Base-by-base conservation (phyloP, 2,888 invertebrate genomes). In the Chrysodeixis includens region DNA sequence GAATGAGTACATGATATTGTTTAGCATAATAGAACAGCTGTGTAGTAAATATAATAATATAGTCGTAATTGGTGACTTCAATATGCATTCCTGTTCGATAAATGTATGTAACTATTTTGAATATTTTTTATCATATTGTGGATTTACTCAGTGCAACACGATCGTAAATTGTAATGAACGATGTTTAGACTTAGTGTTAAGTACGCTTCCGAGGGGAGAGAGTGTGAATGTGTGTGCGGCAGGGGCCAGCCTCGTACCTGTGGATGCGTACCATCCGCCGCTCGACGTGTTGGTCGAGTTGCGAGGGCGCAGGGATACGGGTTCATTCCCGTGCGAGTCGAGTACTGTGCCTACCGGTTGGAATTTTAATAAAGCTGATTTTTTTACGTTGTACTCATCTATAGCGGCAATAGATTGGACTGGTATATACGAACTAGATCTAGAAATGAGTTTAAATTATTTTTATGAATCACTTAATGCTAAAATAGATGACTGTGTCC, bases 401-500 rank as follows among this genome's bases (percentile, higher is more conserved):
- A 20, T 60, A 14, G 60, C 20, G 30, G 10, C 22, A 20, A 26
- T 26, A 26, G 53, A 61, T 30, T 61, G 61, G 61, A 54, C 16
- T n/a, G 18, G 30, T 22, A 26, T 44, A 2, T 52, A 52, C 12
- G 16, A 22, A 20, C 14, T 40, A 10, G 40, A 53, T 53, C 1
- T 22, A 4, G 53, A 60, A 10, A 40, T 14, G n/a, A 22, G 35
- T n/a, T 18, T 72, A 51, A 9, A 30, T 56, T 66, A 20, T 35
- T 74, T 77, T 62, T 77, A 77, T 58, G 46, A 52, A 14, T 58
- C 1, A 10, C n/a, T 77, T 20, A 68, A 66, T 59, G 18, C 7
- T 3, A 56, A 59, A 9, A 49, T 71, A 5, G 51, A 71, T 56
- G 18, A 54, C 12, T 71, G 69, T 49, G 74, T 74, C 22, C 71